Conservation (phyloP, 92 coral and sea anemone species). For the Porites divaricata region DNA sequence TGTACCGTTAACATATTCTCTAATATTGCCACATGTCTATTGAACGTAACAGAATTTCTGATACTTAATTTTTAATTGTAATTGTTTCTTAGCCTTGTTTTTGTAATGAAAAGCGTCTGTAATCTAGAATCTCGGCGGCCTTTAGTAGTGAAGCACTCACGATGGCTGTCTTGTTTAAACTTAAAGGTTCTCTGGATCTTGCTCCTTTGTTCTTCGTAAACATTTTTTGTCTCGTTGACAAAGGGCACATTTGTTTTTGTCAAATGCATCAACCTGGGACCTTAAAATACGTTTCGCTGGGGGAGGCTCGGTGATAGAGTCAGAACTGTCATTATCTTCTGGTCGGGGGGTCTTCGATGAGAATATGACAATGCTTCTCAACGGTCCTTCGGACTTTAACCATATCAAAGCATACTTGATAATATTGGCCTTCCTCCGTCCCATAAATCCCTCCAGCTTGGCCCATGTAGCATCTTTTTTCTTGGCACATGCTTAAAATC, state of each 20-base stretch:
- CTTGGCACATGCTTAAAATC: constrained; percentile 49
- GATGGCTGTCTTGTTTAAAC: constrained; percentile 42
- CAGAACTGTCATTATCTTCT: constrained; percentile 8
- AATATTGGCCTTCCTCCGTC: constrained; percentile 47
- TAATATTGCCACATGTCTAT: constrained; percentile 52
- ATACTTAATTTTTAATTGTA: constrained; percentile 54
- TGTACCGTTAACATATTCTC: constrained; percentile 42
- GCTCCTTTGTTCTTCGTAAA: constrained; percentile 39
- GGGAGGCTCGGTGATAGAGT: constrained; percentile 22
- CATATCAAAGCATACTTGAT: constrained; percentile 56
- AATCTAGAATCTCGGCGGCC: constrained; percentile 59
- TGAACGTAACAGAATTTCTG: constrained; percentile 58
- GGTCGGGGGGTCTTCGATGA: constrained; percentile 10
- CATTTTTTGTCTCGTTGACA: constrained; percentile 50
- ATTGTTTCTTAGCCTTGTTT: constrained; percentile 57
- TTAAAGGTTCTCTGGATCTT: constrained; percentile 53
- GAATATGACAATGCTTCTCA: constrained; percentile 38
- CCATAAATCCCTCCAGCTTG: constrained; percentile 47
- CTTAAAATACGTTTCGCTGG: constrained; percentile 45
- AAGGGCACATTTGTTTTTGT: constrained; percentile 51
- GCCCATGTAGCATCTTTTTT: constrained; percentile 44
- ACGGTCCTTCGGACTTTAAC: constrained; percentile 49
- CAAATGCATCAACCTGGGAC: constrained; percentile 47
- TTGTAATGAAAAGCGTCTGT: constrained; percentile 52
- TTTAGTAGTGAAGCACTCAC: constrained; percentile 48